Conservation (phyloP, 2,797 vertebrate species). For the Pipistrellus nathusii region DNA sequence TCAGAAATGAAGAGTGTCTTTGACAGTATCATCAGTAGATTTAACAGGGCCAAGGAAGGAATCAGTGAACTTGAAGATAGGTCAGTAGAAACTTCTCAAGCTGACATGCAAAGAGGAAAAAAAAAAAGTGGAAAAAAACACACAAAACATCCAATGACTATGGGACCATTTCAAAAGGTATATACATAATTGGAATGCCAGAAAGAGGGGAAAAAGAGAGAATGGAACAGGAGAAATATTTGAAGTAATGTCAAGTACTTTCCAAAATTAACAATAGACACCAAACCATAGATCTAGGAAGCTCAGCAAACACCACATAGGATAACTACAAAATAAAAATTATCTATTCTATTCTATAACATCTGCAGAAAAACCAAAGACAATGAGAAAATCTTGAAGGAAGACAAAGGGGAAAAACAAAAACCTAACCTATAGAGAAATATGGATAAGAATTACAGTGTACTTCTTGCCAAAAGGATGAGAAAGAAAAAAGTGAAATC, state of each 20-base stretch:
- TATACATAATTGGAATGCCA: not conserved
- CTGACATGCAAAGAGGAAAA: not conserved
- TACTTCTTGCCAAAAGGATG: not conserved
- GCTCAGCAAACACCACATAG: not conserved
- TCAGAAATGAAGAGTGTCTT: constrained; percentile 17
- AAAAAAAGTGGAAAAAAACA: not conserved
- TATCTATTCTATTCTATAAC: not conserved
- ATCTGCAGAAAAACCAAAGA: not conserved
- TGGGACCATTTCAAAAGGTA: not conserved
- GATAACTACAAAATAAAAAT: not conserved
- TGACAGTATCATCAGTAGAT: not conserved
- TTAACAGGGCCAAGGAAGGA: not conserved
- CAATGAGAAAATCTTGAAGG: not conserved
- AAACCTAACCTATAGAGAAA: not conserved
- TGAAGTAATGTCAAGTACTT: not conserved
- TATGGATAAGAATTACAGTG: not conserved
- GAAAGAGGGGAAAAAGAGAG: not conserved
- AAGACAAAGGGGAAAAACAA: not conserved
- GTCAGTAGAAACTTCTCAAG: not conserved
- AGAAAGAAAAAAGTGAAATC: not conserved
- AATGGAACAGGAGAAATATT: constrained; percentile 1
- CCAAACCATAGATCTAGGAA: not conserved
- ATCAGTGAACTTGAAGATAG: not conserved
- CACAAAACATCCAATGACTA: not conserved
- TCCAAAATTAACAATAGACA: not conserved